Percentiles rank a stretch among this genome's conserved stretches.
phyloP scores from a whole-genome alignment of 1,140 invertebrate species.

The Brachionus manjavacas region DNA sequence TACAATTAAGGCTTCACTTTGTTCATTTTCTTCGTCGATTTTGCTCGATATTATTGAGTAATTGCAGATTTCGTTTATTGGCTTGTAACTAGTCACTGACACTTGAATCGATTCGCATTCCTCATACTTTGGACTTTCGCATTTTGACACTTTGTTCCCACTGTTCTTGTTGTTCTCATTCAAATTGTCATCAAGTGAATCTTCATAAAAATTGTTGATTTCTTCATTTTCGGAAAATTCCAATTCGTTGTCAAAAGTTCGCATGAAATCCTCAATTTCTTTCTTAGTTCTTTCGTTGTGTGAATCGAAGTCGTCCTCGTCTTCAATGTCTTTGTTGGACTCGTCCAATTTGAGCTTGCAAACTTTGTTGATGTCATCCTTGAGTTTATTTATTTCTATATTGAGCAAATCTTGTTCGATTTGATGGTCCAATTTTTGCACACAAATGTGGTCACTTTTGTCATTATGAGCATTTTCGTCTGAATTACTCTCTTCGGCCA shows the following conservation, averaged over 20 bases:
- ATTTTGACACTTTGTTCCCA: not conserved
- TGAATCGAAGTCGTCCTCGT: not conserved
- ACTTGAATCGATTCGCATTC: constrained; percentile 23
- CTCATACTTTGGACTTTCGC: not conserved
- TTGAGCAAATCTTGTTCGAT: not conserved
- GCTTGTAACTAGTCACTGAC: not conserved
- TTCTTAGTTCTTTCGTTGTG: not conserved
- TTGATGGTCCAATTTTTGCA: not conserved
- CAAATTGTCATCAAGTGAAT: constrained; percentile 6
- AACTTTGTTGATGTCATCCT: constrained; percentile 11
- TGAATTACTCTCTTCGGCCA: not conserved
- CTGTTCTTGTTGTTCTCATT: not conserved
- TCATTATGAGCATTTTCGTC: not conserved
- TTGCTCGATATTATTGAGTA: constrained; percentile 15
- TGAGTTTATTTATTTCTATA: constrained; percentile 4
- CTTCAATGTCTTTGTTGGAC: not conserved
- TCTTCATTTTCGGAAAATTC: constrained; percentile 6
- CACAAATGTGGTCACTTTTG: no score
- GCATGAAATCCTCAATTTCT: constrained; percentile 24
- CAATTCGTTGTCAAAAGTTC: constrained; percentile 1
- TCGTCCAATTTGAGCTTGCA: not conserved
- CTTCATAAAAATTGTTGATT: not conserved
- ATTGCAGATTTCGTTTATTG: constrained; percentile 2
- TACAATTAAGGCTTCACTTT: not conserved
- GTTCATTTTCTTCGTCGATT: constrained; percentile 18